These are phyloP conservation scores for Therioaphis trifolii DNA, from an alignment of 2,888 invertebrate species.

Conservation along the genomic window DNA sequence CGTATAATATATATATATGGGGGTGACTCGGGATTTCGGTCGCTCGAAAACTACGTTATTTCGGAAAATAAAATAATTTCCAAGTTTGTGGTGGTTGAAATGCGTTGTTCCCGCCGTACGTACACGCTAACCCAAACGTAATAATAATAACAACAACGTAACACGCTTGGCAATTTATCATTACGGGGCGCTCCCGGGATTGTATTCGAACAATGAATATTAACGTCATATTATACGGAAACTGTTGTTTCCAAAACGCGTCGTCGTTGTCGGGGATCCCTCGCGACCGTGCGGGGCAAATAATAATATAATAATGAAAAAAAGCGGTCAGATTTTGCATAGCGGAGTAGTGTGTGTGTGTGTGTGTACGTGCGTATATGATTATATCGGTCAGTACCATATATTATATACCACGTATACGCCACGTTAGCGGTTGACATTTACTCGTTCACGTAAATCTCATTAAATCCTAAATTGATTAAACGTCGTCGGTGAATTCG, in stretches of 20 bases:
- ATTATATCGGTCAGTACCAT: not conserved
- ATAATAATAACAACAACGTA: conserved; percentile 7
- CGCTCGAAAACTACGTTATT: conserved; percentile 4
- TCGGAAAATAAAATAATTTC: conserved; percentile 30
- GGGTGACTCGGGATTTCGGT: not conserved
- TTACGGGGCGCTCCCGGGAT: conserved; percentile 3
- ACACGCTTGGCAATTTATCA: conserved; percentile 33
- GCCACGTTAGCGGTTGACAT: not conserved
- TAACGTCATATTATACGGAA: conserved; percentile 41
- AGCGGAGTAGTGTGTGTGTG: not conserved
- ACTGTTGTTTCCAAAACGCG: conserved; percentile 27
- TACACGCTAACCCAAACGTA: not conserved
- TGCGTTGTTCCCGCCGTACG: not conserved
- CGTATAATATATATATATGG: not conserved
- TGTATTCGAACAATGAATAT: conserved; percentile 48
- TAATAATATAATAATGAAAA: not conserved
- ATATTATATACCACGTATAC: not conserved
- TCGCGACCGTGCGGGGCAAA: not conserved
- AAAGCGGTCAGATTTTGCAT: not conserved
- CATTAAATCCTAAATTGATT: not conserved
- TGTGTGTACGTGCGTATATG: not conserved
- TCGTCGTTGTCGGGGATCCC: not conserved
- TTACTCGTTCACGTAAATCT: not conserved
- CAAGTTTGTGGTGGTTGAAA: not conserved
- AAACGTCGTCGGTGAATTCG: not conserved